phyloP scores from a whole-genome alignment of 64 coral and sea anemone species.

The Montipora cactus region DNA sequence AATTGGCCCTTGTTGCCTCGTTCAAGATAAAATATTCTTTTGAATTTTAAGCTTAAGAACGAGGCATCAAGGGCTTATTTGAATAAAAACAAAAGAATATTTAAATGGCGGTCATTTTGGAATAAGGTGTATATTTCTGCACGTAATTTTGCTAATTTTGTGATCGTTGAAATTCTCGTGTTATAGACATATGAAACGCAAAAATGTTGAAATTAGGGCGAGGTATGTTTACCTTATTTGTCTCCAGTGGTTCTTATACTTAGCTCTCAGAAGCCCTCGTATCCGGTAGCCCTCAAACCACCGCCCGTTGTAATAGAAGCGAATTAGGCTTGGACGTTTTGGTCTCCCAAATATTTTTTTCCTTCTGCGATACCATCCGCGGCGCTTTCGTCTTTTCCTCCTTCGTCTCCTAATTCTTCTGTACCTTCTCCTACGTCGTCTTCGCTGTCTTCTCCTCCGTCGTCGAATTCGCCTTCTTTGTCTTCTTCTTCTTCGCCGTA shows the following conservation, averaged over 20 bases:
- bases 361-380: neutral
- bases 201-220: too few species aligned
- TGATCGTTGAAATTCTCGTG: too few species aligned
- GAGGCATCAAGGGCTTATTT: too few species aligned
- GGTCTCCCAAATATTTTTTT: neutral
- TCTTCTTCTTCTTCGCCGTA: constrained; percentile 1
- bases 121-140: too few species aligned
- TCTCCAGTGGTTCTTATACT: neutral
- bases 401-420: neutral
- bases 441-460: constrained; percentile 11
- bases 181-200: too few species aligned
- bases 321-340: neutral
- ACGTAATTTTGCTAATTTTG: too few species aligned
- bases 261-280: neutral
- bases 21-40: too few species aligned
- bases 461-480: constrained; percentile 2
- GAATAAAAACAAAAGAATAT: too few species aligned
- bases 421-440: constrained; percentile 2
- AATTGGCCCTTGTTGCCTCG: too few species aligned
- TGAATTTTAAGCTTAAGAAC: too few species aligned
- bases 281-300: neutral
- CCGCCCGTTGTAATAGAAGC: neutral
- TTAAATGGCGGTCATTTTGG: too few species aligned
- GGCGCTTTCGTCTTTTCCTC: neutral
- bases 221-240: constrained; percentile 1